Percentiles rank a stretch among this genome's conserved stretches.
These are phyloP conservation scores for Corythornis vintsioides DNA, from an alignment of 2,113 vertebrate species.

Conservation along the genomic window DNA sequence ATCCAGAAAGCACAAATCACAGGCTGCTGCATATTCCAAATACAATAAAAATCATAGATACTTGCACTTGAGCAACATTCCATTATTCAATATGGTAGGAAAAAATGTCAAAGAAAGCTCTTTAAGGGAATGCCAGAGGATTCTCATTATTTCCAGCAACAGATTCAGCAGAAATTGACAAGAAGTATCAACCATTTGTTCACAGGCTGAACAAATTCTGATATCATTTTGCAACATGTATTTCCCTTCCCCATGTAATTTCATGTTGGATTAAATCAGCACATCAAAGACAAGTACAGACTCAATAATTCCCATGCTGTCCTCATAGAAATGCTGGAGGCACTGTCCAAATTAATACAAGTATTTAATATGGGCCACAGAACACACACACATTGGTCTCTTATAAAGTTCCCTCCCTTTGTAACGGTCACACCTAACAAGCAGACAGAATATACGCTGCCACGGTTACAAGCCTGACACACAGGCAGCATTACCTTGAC, in stretches of 20 bases:
- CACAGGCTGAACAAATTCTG: background rate
- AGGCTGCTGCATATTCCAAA: background rate
- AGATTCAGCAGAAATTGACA: background rate
- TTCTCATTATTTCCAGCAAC: background rate
- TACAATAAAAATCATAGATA: background rate
- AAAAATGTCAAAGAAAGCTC: background rate
- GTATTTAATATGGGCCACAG: background rate
- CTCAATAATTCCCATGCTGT: background rate
- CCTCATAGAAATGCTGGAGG: background rate
- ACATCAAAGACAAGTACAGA: background rate
- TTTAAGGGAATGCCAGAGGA: background rate
- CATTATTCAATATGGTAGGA: background rate
- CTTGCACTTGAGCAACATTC: background rate
- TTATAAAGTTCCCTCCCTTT: background rate
- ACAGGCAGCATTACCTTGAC: constrained; percentile 84
- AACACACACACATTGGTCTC: background rate
- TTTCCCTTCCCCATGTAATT: background rate
- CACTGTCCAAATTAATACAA: fast-evolving
- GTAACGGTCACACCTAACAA: fast-evolving
- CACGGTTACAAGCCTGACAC: background rate
- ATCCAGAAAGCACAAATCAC: background rate
- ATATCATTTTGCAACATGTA: background rate
- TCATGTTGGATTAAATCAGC: background rate
- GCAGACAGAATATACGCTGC: background rate
- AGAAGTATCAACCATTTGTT: background rate